Base-by-base conservation (phyloP, 1,140 invertebrate species). In the Ceratina australensis region DNA sequence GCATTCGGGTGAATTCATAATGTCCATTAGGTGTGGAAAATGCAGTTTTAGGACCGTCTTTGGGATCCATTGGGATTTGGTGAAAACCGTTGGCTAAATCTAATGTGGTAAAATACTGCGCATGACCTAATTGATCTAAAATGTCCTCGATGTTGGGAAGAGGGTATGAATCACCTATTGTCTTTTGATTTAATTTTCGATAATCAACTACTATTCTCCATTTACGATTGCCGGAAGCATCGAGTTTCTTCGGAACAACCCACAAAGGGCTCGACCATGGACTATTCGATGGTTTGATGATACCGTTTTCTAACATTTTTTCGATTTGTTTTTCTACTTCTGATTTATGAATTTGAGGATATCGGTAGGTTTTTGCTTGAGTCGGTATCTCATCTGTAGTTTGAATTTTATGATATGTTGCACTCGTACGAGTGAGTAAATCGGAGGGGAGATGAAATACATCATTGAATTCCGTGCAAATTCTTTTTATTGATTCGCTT, bases 81-180 rank as follows among this genome's bases (percentile, higher is more conserved):
- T 73, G 61, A 18, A 64, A 57, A 2, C 66, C 66, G 18, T 4
- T 28, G 2, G 66, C 52, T 2, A 69, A 22, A 20, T 69, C 66
- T 4, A 72, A 50, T 4, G 60, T 65, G 0, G 72, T n/a, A 47
- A 65, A 74, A n/a, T 65, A 74, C n/a, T 65, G 63, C 1, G 60
- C 28, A 52, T 65, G 50, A 1, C 72, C 61, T 15, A 73, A 24
- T 15, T 73, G 61, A 24, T 73, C 60, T n/a, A 73, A 33, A 0
- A 65, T 65, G 13, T 73, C 72, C 0, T 26, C 42, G 24, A 73
- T 73, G 16, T 65, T 73, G 3, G 60, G 61, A 1, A 57, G 5
- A 0, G 52, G 50, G 16, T 57, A 74, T 0, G 12, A 24, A 16
- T 74, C 50, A 3, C 61, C 61, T 16, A 74, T 59, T 1, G 63